A percentile compares a stretch with the other conserved stretches of the same genome.
Conservation (phyloP, 2,888 invertebrate species). For the Aphidoletes aphidimyza region DNA sequence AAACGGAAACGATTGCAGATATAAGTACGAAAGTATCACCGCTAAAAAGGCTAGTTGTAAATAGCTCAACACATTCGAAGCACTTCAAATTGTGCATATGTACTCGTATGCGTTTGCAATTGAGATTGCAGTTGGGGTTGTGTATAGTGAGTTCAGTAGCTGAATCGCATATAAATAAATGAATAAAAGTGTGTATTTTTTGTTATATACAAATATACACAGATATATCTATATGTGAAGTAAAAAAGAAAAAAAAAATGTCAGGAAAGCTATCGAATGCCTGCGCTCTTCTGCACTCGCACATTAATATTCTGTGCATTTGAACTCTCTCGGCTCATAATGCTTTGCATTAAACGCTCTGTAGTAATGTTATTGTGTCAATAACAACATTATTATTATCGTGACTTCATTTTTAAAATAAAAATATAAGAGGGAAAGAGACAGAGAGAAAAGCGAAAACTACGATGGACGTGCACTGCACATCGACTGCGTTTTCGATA, state of each 20-base stretch:
- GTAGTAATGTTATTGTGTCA: slow-evolving; percentile 49
- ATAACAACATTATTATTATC: slow-evolving; percentile 51
- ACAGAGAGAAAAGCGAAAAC: slow-evolving; percentile 1
- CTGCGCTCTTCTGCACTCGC: background rate
- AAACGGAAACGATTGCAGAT: slow-evolving; percentile 37
- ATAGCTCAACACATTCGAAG: too few relatives aligned
- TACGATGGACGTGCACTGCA: background rate
- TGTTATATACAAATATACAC: too few relatives aligned
- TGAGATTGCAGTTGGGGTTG: background rate
- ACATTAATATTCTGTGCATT: background rate
- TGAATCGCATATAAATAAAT: too few relatives aligned
- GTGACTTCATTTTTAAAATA: slow-evolving; percentile 36
- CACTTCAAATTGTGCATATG: background rate
- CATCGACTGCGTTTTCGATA: slow-evolving; percentile 12
- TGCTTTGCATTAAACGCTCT: background rate
- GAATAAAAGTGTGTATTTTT: too few relatives aligned
- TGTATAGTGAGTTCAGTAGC: too few relatives aligned
- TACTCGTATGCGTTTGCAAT: background rate
- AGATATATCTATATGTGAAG: too few relatives aligned
- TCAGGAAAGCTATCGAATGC: too few relatives aligned
- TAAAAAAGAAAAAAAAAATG: too few relatives aligned
- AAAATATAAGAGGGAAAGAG: background rate
- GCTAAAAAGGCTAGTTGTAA: slow-evolving; percentile 25
- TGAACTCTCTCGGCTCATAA: background rate
- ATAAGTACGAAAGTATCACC: slow-evolving; percentile 29